phyloP scores from a whole-genome alignment of 2,113 vertebrate genomes.

The Myotis davidii region DNA sequence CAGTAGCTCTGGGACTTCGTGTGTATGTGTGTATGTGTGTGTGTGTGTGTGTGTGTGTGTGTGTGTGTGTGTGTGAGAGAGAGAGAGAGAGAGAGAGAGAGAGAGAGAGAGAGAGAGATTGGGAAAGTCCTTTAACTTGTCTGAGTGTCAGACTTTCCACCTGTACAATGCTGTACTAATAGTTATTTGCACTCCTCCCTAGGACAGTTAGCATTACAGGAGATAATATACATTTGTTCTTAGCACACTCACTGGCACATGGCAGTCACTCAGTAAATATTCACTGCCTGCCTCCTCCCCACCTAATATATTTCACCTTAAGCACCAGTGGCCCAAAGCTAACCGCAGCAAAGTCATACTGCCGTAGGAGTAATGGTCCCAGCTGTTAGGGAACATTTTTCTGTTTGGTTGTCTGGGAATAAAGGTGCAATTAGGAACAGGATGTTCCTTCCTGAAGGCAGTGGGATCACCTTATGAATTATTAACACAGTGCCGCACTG shows the following conservation, averaged over 20 bases:
- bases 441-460: conserved; percentile 33
- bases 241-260: neutral
- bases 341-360: neutral
- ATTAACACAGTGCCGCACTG: conserved; percentile 35
- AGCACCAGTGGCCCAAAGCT: neutral
- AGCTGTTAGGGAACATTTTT: neutral
- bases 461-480: conserved; percentile 36
- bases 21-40: neutral
- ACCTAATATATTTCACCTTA: neutral
- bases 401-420: conserved; percentile 24
- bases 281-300: neutral
- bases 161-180: neutral
- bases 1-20: neutral
- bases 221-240: neutral
- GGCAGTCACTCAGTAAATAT: neutral
- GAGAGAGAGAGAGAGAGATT: neutral
- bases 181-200: neutral
- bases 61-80: no score
- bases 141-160: neutral
- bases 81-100: no score
- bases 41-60: neutral
- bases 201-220: neutral
- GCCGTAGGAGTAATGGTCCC: neutral
- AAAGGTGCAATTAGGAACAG: conserved; percentile 54
- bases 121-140: neutral